Evolutionary conservation across 2,888 invertebrate genomes (phyloP).

Genomic region (Penaeus monodon): DNA sequence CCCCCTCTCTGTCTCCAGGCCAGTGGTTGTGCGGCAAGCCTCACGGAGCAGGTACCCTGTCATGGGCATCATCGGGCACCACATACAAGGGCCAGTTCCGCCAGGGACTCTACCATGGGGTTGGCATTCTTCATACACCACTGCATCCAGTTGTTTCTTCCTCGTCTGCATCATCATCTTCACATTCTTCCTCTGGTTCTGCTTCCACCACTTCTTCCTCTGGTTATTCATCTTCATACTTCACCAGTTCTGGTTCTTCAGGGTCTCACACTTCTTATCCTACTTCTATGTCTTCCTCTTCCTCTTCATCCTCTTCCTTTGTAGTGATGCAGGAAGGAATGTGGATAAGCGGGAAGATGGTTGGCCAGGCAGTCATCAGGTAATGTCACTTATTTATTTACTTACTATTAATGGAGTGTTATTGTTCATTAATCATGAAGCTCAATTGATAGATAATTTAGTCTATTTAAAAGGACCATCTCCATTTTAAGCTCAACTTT

Average conservation of each 20-base stretch:
- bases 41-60: constrained; percentile 85
- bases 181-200: no score
- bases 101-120: constrained; percentile 80
- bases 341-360: constrained; percentile 86
- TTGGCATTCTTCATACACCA: constrained; percentile 77
- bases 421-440: neutral
- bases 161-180: no score
- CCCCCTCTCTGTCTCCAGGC: constrained; percentile 19
- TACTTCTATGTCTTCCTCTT: no score
- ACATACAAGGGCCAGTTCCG: constrained; percentile 85
- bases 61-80: constrained; percentile 83
- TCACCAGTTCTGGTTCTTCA: no score
- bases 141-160: constrained; percentile 26
- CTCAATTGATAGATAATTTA: neutral
- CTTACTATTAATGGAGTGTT: neutral
- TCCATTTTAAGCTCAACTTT: no score
- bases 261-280: no score
- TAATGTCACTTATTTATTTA: constrained; percentile 45
- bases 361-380: constrained; percentile 77
- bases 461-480: no score
- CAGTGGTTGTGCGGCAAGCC: constrained; percentile 84
- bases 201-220: no score
- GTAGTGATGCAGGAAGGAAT: constrained; percentile 39
- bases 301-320: no score
- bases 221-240: no score